Base-by-base conservation (phyloP, 2,888 invertebrate species). In the Anaspis maculata region DNA sequence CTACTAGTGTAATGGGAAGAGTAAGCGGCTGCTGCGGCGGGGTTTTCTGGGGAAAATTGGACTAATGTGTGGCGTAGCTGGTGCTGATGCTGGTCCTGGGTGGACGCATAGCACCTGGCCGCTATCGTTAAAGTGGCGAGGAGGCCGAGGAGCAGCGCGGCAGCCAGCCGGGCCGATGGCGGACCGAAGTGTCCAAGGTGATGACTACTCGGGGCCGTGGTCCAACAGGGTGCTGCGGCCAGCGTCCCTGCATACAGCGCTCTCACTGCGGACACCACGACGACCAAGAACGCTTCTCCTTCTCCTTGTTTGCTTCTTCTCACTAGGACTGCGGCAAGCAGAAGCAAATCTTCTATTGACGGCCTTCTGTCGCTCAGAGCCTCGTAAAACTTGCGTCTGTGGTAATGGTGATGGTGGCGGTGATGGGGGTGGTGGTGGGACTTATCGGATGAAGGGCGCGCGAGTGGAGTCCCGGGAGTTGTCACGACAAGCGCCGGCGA, bases 31-130 rank as follows among this genome's bases (percentile, higher is more conserved):
- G 46, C 19, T 5, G 19, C 19, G 19, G 19, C 5, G 19, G 19
- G 5, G 19, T 5, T 9, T 5, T 5, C 9, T n/a, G n/a, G n/a
- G n/a, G 41, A 25, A 13, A 48, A 44, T 46, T 48, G 44, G 32
- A 45, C 51, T 52, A 37, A n/a, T n/a, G n/a, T n/a, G n/a, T n/a
- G n/a, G n/a, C n/a, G n/a, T n/a, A n/a, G n/a, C n/a, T n/a, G n/a
- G n/a, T n/a, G 36, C n/a, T 23, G 32, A 32, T 37, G 32, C 34
- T 39, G 32, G 44, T 50, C 48, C 47, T 41, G 48, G 30, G 51
- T 41, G 35, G 51, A 72, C 70, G 72, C 72, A 71, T 72, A 71
- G 62, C 72, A 73, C 71, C 72, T 72, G 67, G 72, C 71, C 68
- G 71, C 70, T 71, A 71, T 66, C 66, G 70, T 70, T 69, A 68